phyloP scores from a whole-genome alignment of 2,113 vertebrate species.

The Phalacrocorax aristotelis region DNA sequence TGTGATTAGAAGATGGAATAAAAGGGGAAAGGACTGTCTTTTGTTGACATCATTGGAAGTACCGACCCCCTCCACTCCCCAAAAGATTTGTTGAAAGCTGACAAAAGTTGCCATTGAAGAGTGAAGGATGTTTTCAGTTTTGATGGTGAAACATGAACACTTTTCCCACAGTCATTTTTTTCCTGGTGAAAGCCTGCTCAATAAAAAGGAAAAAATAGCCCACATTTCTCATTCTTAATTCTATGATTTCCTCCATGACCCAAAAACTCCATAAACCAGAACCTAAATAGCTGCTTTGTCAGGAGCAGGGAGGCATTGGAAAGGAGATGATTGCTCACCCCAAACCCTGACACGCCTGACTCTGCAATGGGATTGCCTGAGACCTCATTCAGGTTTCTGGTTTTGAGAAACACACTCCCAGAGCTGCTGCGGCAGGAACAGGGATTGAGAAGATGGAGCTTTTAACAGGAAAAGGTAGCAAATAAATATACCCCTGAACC shows the following conservation, averaged over 20 bases:
- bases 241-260: not conserved
- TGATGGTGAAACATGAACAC: not conserved
- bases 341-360: fast-evolving
- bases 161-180: not conserved
- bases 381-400: not conserved
- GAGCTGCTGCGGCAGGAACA: not conserved
- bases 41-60: not conserved
- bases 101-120: not conserved
- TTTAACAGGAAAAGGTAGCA: not conserved
- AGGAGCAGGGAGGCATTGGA: not conserved
- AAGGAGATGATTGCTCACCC: not conserved
- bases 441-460: not conserved
- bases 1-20: not conserved
- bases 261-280: not conserved
- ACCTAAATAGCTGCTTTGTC: not conserved
- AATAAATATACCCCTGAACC: not conserved
- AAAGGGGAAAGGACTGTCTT: not conserved
- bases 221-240: not conserved
- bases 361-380: not conserved
- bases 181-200: not conserved
- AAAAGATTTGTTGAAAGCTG: not conserved
- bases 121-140: not conserved
- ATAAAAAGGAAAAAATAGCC: not conserved
- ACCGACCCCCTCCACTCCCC: not conserved
- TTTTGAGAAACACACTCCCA: not conserved